A percentile compares a stretch with the other conserved stretches of the same genome.
Evolutionary conservation across 2,888 invertebrate genomes (phyloP).

Genomic region (Myopa tessellatipennis): DNA sequence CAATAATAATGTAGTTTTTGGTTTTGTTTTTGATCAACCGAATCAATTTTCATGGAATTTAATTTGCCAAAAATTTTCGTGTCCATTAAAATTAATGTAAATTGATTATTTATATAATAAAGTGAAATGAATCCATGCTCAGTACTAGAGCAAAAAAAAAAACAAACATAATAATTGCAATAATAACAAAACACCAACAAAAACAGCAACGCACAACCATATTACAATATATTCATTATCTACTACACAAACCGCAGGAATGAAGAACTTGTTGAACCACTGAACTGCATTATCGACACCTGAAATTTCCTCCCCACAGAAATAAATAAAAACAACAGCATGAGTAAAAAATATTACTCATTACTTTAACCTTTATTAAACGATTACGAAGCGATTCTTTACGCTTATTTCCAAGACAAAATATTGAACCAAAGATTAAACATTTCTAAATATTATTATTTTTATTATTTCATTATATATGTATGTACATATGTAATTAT

Average conservation of each 20-base stretch:
- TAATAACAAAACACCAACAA: background rate
- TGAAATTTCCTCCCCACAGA: background rate
- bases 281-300: background rate
- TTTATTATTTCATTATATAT: background rate
- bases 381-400: no score
- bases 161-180: background rate
- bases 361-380: background rate
- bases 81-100: background rate
- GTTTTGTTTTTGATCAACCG: no score
- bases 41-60: background rate
- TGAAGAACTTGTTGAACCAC: background rate
- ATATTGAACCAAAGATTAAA: background rate
- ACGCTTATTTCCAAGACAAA: no score
- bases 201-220: background rate
- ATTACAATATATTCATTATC: background rate
- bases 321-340: background rate
- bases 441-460: background rate
- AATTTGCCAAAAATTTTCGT: background rate
- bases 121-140: background rate
- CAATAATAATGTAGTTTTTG: no score
- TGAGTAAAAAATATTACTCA: background rate
- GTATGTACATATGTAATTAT: background rate
- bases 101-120: conserved; percentile 7
- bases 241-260: background rate
- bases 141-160: background rate